phyloP scores from a whole-genome alignment of 2,888 invertebrate genomes.

The Acrobasis suavella region DNA sequence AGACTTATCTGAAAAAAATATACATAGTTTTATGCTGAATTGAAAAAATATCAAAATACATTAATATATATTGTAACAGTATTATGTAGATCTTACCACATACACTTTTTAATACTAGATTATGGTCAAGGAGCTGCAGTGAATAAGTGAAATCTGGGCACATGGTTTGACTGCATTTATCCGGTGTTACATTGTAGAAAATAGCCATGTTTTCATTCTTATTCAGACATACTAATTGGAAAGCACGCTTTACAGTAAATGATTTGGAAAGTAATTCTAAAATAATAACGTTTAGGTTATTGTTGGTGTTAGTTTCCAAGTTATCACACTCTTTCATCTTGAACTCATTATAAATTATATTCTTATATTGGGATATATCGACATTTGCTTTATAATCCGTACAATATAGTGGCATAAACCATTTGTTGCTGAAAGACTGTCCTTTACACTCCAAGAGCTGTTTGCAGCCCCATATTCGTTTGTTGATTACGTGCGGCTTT shows the following conservation, averaged over 20 bases:
- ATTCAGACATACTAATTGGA: conserved; percentile 65
- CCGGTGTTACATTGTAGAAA: conserved; percentile 74
- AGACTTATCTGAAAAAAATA: conserved; percentile 40
- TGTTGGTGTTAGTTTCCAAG: conserved; percentile 24
- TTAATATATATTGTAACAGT: neutral
- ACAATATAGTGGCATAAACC: conserved; percentile 35
- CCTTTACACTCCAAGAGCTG: conserved; percentile 43
- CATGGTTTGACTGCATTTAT: conserved; percentile 54
- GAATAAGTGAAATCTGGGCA: conserved; percentile 77
- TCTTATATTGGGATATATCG: conserved; percentile 31
- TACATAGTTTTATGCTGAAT: neutral
- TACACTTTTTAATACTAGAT: conserved; percentile 64
- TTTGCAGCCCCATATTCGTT: conserved; percentile 84
- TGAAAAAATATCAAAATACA: conserved; percentile 31
- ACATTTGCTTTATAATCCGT: conserved; percentile 31
- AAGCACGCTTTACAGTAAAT: conserved; percentile 55
- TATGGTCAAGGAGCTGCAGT: conserved; percentile 59
- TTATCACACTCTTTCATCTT: conserved; percentile 31
- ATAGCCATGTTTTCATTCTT: conserved; percentile 56
- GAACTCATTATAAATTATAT: conserved; percentile 33
- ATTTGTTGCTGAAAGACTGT: conserved; percentile 30
- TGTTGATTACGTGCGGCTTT: conserved; percentile 88
- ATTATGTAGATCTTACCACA: conserved; percentile 50
- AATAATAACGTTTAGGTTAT: conserved; percentile 47
- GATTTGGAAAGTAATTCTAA: conserved; percentile 66